A percentile compares a stretch with the other conserved stretches of the same genome.
Evolutionary conservation across 2,797 vertebrate genomes (phyloP).

Genomic region (Aeoliscus strigatus): DNA sequence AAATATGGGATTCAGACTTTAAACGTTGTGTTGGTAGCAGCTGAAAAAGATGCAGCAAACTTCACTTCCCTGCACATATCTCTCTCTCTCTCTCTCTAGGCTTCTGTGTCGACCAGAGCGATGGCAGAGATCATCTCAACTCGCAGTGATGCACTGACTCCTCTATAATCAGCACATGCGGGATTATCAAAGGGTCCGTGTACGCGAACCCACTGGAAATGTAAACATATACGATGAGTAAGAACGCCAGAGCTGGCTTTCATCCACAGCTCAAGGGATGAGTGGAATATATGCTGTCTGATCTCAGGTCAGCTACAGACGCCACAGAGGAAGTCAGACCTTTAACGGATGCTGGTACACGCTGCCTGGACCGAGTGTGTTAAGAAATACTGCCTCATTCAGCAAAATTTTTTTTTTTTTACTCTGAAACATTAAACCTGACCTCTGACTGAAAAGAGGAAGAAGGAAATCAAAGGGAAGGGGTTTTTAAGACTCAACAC

Average conservation of each 20-base stretch:
- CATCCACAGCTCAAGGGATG: slow-evolving; percentile 1
- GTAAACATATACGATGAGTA: slow-evolving; percentile 31
- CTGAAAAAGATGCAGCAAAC: slow-evolving; percentile 9
- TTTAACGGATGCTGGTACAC: too few relatives aligned
- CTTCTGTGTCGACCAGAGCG: slow-evolving; percentile 9
- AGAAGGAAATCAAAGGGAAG: slow-evolving; percentile 38
- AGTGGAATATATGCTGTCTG: slow-evolving; percentile 1
- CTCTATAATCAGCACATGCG: slow-evolving; percentile 1
- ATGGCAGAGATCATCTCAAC: slow-evolving; percentile 37
- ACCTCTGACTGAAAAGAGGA: slow-evolving; percentile 28
- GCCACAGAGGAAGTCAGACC: neutral
- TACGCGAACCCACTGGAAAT: slow-evolving; percentile 1
- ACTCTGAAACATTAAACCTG: neutral
- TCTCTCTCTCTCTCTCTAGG: neutral
- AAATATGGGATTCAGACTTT: too few relatives aligned
- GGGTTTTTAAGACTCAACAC: neutral
- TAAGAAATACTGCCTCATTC: too few relatives aligned
- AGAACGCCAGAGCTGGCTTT: slow-evolving; percentile 21
- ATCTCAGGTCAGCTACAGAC: neutral
- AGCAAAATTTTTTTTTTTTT: too few relatives aligned
- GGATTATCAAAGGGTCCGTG: slow-evolving; percentile 23
- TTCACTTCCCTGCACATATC: slow-evolving; percentile 6
- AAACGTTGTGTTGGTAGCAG: too few relatives aligned
- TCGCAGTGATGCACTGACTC: slow-evolving; percentile 14
- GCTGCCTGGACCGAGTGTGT: too few relatives aligned